Evolutionary conservation across 2,888 invertebrate species (phyloP), one percentile per base, ranked within the genome.

Genomic region (Lepidochrysops patricia): DNA sequence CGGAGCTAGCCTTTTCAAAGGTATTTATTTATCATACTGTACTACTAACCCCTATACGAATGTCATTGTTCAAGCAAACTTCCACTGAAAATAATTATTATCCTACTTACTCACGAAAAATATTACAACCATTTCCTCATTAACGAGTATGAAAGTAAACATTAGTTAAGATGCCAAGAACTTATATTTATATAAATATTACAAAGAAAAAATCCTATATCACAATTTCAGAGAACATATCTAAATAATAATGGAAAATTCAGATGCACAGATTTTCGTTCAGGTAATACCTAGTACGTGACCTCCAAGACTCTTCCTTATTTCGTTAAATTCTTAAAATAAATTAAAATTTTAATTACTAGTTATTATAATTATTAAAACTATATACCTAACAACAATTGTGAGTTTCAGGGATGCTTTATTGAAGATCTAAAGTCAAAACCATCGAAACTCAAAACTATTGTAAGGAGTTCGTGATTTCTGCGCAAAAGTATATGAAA

Each of bases 1-100:
- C 35, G 50, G 52, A 59, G 52, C 15, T 54, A 60, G 61, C 61
- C 62, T 61, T 59, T 57, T 58, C 60, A 57, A 61, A 61, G 60
- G 54, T 54, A 54, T 54, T 54, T 54, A 54, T 54, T 54, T 54
- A 54, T 54, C 12, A 15, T 29, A 27, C 9, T 48, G 19, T 52
- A 52, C 52, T 27, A 52, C 13, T 43, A 43, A 43, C 43, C 12
- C 26, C 27, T 27, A 15, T n/a, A n/a, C n/a, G n/a, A n/a, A n/a
- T n/a, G 4, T 27, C 26, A 4, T 15, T 19, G 6, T 43, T 52
- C n/a, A n/a, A n/a, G n/a, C n/a, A n/a, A n/a, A n/a, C n/a, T n/a
- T n/a, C n/a, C n/a, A n/a, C n/a, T n/a, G n/a, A n/a, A n/a, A n/a
- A n/a, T n/a, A n/a, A 5, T 34, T 34, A 34, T 4, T 4, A 35